These are phyloP conservation scores for Bhutanitis thaidina DNA, from an alignment of 2,888 invertebrate genomes.

Conservation along the genomic window DNA sequence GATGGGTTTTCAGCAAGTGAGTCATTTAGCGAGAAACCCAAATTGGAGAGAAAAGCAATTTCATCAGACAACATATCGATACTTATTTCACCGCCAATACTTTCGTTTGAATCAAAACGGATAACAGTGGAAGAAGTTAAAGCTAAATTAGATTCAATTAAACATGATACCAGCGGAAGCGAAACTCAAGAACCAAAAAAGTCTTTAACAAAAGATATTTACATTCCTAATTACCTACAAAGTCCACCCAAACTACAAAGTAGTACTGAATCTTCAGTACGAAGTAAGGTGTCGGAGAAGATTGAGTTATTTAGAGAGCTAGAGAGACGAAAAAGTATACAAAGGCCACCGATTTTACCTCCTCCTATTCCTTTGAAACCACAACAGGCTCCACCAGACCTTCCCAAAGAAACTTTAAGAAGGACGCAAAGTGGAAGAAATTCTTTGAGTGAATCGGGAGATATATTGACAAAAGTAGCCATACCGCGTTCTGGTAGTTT, in stretches of 20 bases:
- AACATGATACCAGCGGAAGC: slow-evolving; percentile 63
- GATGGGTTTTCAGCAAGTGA: slow-evolving; percentile 72
- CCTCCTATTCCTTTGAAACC: slow-evolving; percentile 72
- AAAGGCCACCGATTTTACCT: slow-evolving; percentile 70
- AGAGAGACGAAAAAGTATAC: slow-evolving; percentile 67
- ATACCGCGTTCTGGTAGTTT: slow-evolving; percentile 93
- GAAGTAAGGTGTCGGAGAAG: slow-evolving; percentile 75
- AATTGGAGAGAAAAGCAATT: slow-evolving; percentile 78
- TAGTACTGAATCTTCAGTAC: slow-evolving; percentile 65
- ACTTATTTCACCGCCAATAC: slow-evolving; percentile 58
- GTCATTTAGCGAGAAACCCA: slow-evolving; percentile 69
- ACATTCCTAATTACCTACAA: slow-evolving; percentile 18
- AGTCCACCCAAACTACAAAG: slow-evolving; percentile 43
- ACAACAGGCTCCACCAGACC: slow-evolving; percentile 43
- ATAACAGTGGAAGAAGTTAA: slow-evolving; percentile 79
- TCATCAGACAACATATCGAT: slow-evolving; percentile 78
- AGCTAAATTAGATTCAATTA: slow-evolving; percentile 76
- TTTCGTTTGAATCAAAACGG: slow-evolving; percentile 59
- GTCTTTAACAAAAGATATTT: slow-evolving; percentile 44
- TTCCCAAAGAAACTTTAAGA: slow-evolving; percentile 59
- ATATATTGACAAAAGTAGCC: slow-evolving; percentile 91
- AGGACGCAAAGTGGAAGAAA: slow-evolving; percentile 72
- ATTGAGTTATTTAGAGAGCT: slow-evolving; percentile 72
- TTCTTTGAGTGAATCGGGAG: slow-evolving; percentile 82
- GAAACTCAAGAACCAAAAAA: slow-evolving; percentile 78